Evolutionary conservation across 35 echinoderm and acorn worm species (phyloP).

Genomic region (Ophioderma brevispina): DNA sequence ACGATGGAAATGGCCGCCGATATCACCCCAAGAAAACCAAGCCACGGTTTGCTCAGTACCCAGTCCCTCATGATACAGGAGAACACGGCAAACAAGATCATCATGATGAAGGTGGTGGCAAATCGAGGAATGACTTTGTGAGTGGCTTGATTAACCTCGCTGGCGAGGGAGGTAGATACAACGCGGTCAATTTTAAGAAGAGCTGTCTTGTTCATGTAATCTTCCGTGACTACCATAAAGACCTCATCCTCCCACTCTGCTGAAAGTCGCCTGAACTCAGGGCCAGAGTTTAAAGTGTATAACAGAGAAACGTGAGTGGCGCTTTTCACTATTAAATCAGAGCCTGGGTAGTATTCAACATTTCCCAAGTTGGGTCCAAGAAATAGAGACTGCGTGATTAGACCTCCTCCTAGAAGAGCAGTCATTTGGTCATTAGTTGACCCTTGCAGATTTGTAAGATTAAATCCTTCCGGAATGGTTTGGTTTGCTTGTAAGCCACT

Average conservation of each 20-base stretch:
- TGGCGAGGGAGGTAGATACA: conserved; percentile 61
- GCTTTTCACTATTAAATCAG: conserved; percentile 53
- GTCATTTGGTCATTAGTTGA: no score
- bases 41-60: conserved; percentile 97
- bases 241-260: conserved; percentile 83
- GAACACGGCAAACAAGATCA: conserved; percentile 90
- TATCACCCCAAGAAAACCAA: conserved; percentile 83
- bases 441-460: not conserved
- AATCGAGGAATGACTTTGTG: conserved; percentile 82
- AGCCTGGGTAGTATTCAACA: conserved; percentile 28
- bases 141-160: conserved; percentile 64
- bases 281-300: conserved; percentile 45
- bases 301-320: conserved; percentile 48
- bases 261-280: conserved; percentile 39
- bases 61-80: conserved; percentile 98
- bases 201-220: conserved; percentile 44
- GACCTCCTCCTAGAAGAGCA: no score
- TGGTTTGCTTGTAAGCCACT: not conserved
- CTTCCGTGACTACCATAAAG: conserved; percentile 66
- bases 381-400: not conserved
- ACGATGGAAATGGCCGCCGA: conserved; percentile 85
- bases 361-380: conserved; percentile 67
- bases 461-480: not conserved
- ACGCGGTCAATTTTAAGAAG: conserved; percentile 46
- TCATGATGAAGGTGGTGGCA: conserved; percentile 74